phyloP scores from a whole-genome alignment of 2,888 invertebrate genomes.

The Lumbricus terrestris region DNA sequence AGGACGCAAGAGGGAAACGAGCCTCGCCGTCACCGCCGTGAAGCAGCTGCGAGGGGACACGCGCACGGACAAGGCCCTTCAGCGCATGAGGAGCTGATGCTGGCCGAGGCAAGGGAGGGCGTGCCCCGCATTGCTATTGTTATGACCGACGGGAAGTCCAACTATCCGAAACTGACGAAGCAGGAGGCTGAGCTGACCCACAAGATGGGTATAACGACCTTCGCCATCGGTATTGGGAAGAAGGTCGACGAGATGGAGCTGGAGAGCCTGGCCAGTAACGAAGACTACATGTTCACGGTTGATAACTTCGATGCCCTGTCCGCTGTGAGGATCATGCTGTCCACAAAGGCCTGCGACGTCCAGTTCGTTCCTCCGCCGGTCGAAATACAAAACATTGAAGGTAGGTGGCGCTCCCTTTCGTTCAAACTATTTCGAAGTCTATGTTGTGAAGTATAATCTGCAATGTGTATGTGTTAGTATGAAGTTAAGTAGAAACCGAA shows the following conservation, averaged over 20 bases:
- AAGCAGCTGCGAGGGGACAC: conserved; percentile 33
- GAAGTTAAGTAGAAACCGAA: no score
- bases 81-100: conserved; percentile 37
- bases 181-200: conserved; percentile 42
- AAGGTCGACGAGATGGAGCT: conserved; percentile 46
- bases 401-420: neutral
- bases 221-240: conserved; percentile 51
- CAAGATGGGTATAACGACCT: conserved; percentile 47
- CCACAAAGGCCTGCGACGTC: conserved; percentile 45
- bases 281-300: conserved; percentile 48
- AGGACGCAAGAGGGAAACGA: neutral
- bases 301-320: conserved; percentile 46
- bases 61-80: conserved; percentile 33
- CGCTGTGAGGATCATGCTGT: conserved; percentile 46
- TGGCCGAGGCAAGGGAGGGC: conserved; percentile 38
- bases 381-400: neutral
- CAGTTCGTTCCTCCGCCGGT: neutral
- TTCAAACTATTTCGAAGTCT: neutral
- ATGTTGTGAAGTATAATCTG: neutral
- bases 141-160: conserved; percentile 51
- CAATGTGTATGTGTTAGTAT: no score
- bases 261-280: conserved; percentile 45
- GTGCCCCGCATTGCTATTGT: conserved; percentile 47
- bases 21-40: neutral
- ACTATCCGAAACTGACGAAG: conserved; percentile 39